phyloP scores from a whole-genome alignment of 2,113 vertebrate genomes.

The Pluvianellus socialis region DNA sequence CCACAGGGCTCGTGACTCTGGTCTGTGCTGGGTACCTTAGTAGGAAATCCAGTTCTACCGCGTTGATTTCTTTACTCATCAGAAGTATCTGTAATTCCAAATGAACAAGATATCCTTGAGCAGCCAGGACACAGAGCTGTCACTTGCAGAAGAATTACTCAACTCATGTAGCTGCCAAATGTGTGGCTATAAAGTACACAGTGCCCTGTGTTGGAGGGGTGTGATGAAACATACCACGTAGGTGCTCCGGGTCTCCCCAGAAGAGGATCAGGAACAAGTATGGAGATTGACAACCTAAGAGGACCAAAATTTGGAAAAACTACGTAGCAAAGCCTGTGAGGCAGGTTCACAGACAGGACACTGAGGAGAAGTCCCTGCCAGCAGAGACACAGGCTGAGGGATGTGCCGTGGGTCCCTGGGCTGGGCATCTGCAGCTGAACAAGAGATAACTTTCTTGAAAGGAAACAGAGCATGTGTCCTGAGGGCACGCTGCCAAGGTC shows the following conservation, averaged over 20 bases:
- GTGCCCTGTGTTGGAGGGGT: neutral
- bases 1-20: constrained; percentile 82
- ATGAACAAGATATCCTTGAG: neutral
- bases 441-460: neutral
- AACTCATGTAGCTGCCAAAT: accelerated
- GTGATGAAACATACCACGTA: neutral
- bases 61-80: constrained; percentile 84
- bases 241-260: neutral
- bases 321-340: neutral
- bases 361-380: neutral
- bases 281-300: neutral
- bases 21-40: constrained; percentile 86
- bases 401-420: neutral
- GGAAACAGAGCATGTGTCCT: neutral
- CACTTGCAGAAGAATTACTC: neutral
- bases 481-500: neutral
- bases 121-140: neutral
- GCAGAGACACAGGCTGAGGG: neutral
- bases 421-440: neutral
- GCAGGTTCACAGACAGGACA: neutral
- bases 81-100: constrained; percentile 83
- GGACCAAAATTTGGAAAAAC: neutral
- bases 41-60: constrained; percentile 89
- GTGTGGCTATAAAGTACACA: neutral
- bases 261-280: neutral